Base-by-base conservation (phyloP, 1,140 invertebrate species). In the Plodia interpunctella region DNA sequence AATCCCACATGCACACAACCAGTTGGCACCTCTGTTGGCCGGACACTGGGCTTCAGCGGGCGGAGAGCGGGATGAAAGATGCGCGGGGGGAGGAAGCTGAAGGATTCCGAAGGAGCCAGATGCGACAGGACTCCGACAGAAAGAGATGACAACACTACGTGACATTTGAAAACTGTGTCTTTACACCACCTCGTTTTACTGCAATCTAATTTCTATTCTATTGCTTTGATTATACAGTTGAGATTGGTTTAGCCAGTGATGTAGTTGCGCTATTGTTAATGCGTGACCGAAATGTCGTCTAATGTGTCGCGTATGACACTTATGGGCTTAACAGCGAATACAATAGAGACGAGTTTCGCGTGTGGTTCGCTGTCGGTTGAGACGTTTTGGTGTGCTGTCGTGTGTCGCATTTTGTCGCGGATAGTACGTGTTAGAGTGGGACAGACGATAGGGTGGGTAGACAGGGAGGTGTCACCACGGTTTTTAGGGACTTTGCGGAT, bases 81-180 rank as follows among this genome's bases (percentile, higher is more conserved):
- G 70, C 65, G 80, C 77, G 78, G 80, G 79, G 82, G 78, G 70
- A 68, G 63, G 76, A 80, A 61, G 74, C 75, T 76, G 76, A 89
- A 89, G 87, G 87, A 89, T 87, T 78, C 80, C 78, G 83, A 88
- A 87, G 86, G 83, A 88, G 80, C 76, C 82, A 88, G 83, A 86
- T 81, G 86, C 81, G 81, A 87, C 84, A 89, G 87, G 87, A 89
- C 81, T 78, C 74, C 72, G 83, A 75, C 80, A 83, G 87, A 88
- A 87, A 89, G 87, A 89, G 87, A 89, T 79, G 82, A 87, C 87
- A 81, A 87, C 82, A 86, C 80, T 82, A 62, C 81, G 84, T 85
- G 87, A 89, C 87, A 87, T 86, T 87, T 85, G 83, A 87, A 88
- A 89, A 88, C 78, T 83, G 78, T 88, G 84, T 87, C 86, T 88